Evolutionary conservation across 1,140 invertebrate genomes (phyloP), one percentile per base, ranked within the genome.

Genomic region (Leptinotarsa lineolata): DNA sequence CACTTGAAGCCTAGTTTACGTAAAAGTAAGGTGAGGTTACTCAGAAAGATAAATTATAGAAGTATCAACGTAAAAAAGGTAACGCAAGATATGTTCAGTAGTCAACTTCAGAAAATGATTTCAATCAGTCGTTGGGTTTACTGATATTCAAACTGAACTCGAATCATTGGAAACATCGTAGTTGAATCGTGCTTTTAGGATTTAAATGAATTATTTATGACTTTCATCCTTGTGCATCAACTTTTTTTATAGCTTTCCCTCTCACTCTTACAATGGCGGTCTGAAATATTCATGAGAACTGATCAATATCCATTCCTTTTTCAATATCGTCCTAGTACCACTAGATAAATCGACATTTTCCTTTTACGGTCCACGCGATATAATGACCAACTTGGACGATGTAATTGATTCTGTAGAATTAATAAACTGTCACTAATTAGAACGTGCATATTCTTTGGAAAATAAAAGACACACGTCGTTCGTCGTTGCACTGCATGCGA

Each of bases 401-500:
- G 45, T 59, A 59, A 59, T 69, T 21, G 54, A 22, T 69, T 69
- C 22, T 69, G 58, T 54, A 48, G 45, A 45, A 58, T 69, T 69
- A 69, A 69, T 69, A 59, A 69, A 59, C 20, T 69, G 68, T 69
- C 48, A 58, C 46, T 59, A 69, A 69, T 69, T 69, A 69, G 66
- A 46, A 44, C 22, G 45, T 44, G 46, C 21, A 69, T 54, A 45
- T 66, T 66, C 39, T 39, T n/a, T 24, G 16, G 22, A 22, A 66
- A 66, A 66, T 64, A 22, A 66, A 66, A 66, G 15, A 66, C 22
- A 39, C 64, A 18, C 4, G 48, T 4, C 48, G n/a, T 54, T 15
- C 48, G 30, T 11, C 30, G 30, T 11, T 39, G 30, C 30, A 11
- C 8, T 39, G 30, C 48, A 54, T 54, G n/a, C 48, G n/a, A 54